Evolutionary conservation across 2,888 invertebrate species (phyloP).

Genomic region (Homarus gammarus): DNA sequence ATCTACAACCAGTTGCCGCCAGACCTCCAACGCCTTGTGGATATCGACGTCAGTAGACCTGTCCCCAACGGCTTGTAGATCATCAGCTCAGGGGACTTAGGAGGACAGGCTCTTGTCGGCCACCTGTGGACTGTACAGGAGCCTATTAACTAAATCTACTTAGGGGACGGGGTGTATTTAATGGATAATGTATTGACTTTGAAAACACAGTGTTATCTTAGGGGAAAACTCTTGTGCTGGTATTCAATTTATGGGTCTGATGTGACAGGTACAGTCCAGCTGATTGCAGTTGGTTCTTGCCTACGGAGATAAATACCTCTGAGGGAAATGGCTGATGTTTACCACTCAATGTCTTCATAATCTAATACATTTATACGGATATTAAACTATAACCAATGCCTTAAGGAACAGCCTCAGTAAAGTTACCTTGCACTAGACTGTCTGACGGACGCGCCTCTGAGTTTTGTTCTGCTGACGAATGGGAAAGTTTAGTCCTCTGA

Average conservation of each 20-base stretch:
- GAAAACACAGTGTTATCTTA: too few relatives aligned
- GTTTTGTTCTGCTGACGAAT: too few relatives aligned
- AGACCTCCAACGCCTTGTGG: conserved; percentile 84
- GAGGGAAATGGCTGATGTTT: not conserved
- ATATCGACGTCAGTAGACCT: conserved; percentile 81
- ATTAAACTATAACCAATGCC: not conserved
- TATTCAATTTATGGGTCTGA: too few relatives aligned
- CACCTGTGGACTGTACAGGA: too few relatives aligned
- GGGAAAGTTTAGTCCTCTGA: too few relatives aligned
- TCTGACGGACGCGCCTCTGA: not conserved
- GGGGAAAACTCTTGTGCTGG: too few relatives aligned
- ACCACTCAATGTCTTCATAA: not conserved
- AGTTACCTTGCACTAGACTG: not conserved
- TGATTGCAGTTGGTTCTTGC: not conserved
- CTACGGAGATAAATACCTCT: not conserved
- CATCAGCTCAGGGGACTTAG: not conserved
- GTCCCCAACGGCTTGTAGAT: conserved; percentile 37
- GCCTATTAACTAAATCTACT: too few relatives aligned
- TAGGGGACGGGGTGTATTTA: too few relatives aligned
- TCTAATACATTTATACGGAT: not conserved
- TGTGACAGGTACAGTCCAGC: too few relatives aligned
- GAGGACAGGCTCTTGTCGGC: not conserved
- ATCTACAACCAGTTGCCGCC: conserved; percentile 89
- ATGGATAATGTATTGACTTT: too few relatives aligned
- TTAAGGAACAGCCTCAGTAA: not conserved